Evolutionary conservation across 2,888 invertebrate genomes (phyloP), one percentile per base, ranked within the genome.

Genomic region (Thysanoteuthis rhombus): DNA sequence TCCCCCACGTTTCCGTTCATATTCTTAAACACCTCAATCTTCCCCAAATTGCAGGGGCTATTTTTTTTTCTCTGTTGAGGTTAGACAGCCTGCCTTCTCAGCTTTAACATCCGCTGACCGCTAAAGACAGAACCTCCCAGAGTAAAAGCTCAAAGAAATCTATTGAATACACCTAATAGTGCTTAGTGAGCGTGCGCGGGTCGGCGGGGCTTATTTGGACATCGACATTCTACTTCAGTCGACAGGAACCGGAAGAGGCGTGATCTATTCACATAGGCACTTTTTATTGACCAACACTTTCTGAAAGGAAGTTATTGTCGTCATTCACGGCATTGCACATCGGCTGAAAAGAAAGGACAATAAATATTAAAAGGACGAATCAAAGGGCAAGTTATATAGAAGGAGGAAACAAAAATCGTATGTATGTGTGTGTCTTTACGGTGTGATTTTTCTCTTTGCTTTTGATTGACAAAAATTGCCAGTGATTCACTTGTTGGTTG

Each of bases 241-340:
- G n/a, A 75, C 75, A n/a, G 75, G 75, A 75, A 75, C 75, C 75
- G 75, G 75, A 75, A 75, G 75, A n/a, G 75, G 75, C 75, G 75
- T n/a, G 75, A 75, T 16, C 75, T 75, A 75, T 75, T n/a, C 75
- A 36, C 25, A 75, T 36, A n/a, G 3, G 2, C n/a, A 36, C 16
- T 19, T 75, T 75, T 75, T 75, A 75, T 75, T 75, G 75, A 75
- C 75, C n/a, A 75, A 75, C n/a, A n/a, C 75, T 75, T n/a, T n/a
- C n/a, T 75, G 75, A 75, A 75, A 75, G 16, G n/a, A n/a, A 75
- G 75, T 75, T n/a, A 75, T 75, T 75, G 36, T 75, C 75, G 75
- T 75, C n/a, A n/a, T 75, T 75, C n/a, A 75, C 75, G 75, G 75
- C n/a, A 1, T n/a, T 75, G 75, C 75, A 19, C 75, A 75, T n/a